A percentile compares a stretch with the other conserved stretches of the same genome.
phyloP scores from a whole-genome alignment of 1,140 invertebrate species.

The Macrobrachium nipponense region DNA sequence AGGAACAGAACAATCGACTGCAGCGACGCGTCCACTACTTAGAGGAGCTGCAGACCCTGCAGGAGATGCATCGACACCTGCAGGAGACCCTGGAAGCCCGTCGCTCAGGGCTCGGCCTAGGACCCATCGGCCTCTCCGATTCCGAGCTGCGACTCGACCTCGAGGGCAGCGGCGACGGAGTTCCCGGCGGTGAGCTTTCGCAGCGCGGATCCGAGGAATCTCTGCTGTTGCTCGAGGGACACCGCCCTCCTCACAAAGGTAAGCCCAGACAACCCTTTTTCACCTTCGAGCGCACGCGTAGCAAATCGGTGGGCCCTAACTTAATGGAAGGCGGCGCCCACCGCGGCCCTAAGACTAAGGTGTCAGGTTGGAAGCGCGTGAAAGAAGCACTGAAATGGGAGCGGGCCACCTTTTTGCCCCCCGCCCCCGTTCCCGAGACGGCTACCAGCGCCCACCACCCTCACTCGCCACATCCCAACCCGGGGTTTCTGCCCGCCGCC shows the following conservation, averaged over 20 bases:
- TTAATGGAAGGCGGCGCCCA: constrained; percentile 54
- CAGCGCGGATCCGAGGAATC: constrained; percentile 59
- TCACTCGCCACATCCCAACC: constrained; percentile 38
- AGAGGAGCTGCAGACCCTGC: constrained; percentile 78
- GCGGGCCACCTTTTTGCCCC: constrained; percentile 51
- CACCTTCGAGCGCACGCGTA: constrained; percentile 66
- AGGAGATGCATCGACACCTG: constrained; percentile 70
- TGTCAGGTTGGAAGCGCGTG: constrained; percentile 86
- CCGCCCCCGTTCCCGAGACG: constrained; percentile 64
- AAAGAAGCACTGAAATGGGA: constrained; percentile 85
- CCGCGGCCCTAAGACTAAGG: constrained; percentile 69
- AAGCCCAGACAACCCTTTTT: constrained; percentile 34
- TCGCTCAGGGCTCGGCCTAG: constrained; percentile 53
- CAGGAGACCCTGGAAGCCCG: constrained; percentile 65
- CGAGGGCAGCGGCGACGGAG: constrained; percentile 37
- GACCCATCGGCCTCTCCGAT: constrained; percentile 54
- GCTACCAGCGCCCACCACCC: constrained; percentile 64
- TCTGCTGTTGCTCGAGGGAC: constrained; percentile 38
- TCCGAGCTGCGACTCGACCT: constrained; percentile 52
- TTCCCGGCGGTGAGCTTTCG: constrained; percentile 20
- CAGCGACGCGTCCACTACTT: constrained; percentile 79
- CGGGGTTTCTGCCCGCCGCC: constrained; percentile 41
- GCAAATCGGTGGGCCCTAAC: constrained; percentile 71
- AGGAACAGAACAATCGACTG: constrained; percentile 78
- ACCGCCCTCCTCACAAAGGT: constrained; percentile 43